Evolutionary conservation across 2,113 vertebrate species (phyloP).

Genomic region (Phalacrocorax pelagicus): DNA sequence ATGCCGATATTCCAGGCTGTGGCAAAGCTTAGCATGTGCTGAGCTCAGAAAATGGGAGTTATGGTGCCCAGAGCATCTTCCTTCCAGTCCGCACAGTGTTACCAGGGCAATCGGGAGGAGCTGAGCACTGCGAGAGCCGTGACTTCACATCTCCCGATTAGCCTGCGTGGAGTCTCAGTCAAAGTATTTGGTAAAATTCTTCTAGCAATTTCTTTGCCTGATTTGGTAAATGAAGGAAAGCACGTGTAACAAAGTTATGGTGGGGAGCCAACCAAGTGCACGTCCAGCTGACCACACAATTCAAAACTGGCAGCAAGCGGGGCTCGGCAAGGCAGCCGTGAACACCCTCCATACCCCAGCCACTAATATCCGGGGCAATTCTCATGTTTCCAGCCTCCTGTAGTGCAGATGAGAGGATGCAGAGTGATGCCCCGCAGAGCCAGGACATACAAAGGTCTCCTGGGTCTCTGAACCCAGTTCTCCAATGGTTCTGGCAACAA

Average conservation of each 20-base stretch:
- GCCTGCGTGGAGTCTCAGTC: background rate
- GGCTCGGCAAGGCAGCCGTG: background rate
- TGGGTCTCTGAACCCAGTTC: background rate
- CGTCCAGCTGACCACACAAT: background rate
- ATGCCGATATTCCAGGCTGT: background rate
- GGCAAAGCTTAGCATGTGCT: background rate
- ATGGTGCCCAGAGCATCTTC: background rate
- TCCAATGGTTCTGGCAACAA: background rate
- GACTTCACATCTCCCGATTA: background rate
- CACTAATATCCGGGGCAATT: background rate
- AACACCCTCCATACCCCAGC: background rate
- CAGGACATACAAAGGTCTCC: background rate
- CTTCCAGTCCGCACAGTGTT: background rate
- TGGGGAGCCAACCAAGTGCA: background rate
- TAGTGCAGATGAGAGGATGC: background rate
- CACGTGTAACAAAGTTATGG: background rate
- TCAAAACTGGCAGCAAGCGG: background rate
- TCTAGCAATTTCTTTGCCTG: background rate
- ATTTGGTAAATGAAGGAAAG: background rate
- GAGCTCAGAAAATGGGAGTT: background rate
- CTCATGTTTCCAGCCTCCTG: background rate
- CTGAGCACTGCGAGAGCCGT: background rate
- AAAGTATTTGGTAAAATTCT: background rate
- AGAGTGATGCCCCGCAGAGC: background rate
- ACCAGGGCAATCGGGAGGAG: background rate